Percentiles rank a stretch among this genome's conserved stretches.
These are phyloP conservation scores for Thunnus maccoyii DNA, from an alignment of 2,113 vertebrate genomes.

Conservation along the genomic window DNA sequence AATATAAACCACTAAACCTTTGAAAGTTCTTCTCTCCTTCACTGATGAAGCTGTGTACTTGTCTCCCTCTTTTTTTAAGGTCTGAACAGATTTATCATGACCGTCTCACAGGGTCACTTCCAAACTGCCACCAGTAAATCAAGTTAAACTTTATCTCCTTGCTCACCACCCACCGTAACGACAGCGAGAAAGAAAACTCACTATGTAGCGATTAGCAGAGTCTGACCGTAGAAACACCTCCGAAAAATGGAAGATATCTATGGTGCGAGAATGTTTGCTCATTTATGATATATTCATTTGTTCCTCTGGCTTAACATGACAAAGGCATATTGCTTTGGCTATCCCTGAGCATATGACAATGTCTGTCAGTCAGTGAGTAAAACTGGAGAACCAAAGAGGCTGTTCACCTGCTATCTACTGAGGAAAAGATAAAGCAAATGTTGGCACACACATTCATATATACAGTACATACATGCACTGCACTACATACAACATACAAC, in stretches of 20 bases:
- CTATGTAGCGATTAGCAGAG: constrained; percentile 4
- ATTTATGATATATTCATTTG: constrained; percentile 62
- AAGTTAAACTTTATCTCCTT: constrained; percentile 24
- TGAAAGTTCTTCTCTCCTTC: neutral
- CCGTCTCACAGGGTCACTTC: constrained; percentile 25
- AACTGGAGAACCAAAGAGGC: constrained; percentile 31
- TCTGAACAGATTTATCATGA: constrained; percentile 34
- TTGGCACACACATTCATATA: neutral
- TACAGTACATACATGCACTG: neutral
- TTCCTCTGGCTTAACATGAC: constrained; percentile 29
- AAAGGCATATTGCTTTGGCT: constrained; percentile 40
- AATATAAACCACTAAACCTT: constrained; percentile 29
- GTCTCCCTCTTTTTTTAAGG: constrained; percentile 18
- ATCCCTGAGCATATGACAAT: constrained; percentile 32
- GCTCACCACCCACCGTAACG: neutral
- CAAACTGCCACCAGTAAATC: constrained; percentile 20
- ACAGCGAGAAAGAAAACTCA: neutral
- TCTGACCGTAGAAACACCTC: constrained; percentile 6
- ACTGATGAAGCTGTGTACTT: constrained; percentile 19
- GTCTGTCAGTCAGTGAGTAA: constrained; percentile 51
- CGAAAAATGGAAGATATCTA: constrained; percentile 22
- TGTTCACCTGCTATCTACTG: constrained; percentile 30
- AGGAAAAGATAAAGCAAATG: constrained; percentile 6
- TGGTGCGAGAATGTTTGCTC: constrained; percentile 45
- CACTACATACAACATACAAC: neutral